Base-by-base conservation (phyloP, 2,888 invertebrate genomes). In the Drosophila subquinaria region DNA sequence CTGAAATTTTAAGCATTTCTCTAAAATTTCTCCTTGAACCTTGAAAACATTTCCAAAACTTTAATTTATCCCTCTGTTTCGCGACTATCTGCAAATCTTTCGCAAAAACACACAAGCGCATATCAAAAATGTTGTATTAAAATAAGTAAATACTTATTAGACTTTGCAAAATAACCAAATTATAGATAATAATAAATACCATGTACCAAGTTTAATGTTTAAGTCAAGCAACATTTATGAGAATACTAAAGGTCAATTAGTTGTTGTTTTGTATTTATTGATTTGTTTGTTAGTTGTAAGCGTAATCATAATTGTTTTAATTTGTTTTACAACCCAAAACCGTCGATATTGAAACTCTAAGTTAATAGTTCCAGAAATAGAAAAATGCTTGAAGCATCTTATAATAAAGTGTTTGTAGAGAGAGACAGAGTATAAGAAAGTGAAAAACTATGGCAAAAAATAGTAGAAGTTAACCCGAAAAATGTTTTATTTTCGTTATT, bases 401-500 rank as follows among this genome's bases (percentile, higher is more conserved):
- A 42, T 40, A 65, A 66, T 64, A 70, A 61, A 74, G 72, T 65
- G 43, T 73, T 60, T 73, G 45, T 66, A 60, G 50, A 53, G 62
- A 43, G 42, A 69, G 45, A 75, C 50, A 68, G 45, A 80, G 69
- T 65, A 53, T 20, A 56, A 81, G 68, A 65, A 56, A 64, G 33
- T 60, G 23, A 43, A 60, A 50, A 47, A 43, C 38, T 61, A 51
- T 55, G 69, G 53, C 55, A 82, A 65, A 38, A 73, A 76, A 51
- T 3, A 42, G 11, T 8, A 30, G 17, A 64, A 74, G 83, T 89
- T 81, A 85, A 85, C 91, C 91, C 92, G 92, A 92, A 92, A 92
- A 92, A 92, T 92, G 92, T 92, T 92, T 92, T 92, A 91, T 92
- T 92, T 92, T 91, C 90, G 79, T 90, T 90, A 81, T 68, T 76